A percentile compares a stretch with the other conserved stretches of the same genome.
phyloP scores from a whole-genome alignment of 1,140 invertebrate genomes.

The Trichoplusia ni region DNA sequence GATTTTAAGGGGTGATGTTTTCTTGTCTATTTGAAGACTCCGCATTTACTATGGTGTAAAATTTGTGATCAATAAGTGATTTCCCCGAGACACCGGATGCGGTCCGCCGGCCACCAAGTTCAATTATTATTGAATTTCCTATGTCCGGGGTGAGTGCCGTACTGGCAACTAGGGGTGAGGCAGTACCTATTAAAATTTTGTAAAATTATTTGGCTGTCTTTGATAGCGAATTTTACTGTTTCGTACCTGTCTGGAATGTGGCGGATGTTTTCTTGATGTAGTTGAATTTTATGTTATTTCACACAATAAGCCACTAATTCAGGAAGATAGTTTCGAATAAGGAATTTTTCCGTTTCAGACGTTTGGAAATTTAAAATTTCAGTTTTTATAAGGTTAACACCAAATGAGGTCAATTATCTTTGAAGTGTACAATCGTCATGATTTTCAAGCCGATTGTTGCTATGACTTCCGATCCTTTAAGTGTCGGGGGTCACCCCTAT shows the following conservation, averaged over 20 bases:
- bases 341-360: no score
- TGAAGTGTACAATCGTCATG: slow-evolving; percentile 24
- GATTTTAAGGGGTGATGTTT: no score
- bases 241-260: no score
- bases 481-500: slow-evolving; percentile 14
- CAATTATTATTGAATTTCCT: slow-evolving; percentile 77
- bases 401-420: slow-evolving; percentile 10
- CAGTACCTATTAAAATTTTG: slow-evolving; percentile 42
- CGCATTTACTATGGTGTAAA: slow-evolving; percentile 36
- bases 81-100: slow-evolving; percentile 74
- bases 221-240: background rate
- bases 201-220: slow-evolving; percentile 10
- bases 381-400: background rate
- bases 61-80: slow-evolving; percentile 72
- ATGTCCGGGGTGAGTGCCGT: slow-evolving; percentile 46
- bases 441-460: slow-evolving; percentile 19
- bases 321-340: no score
- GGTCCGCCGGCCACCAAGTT: slow-evolving; percentile 67
- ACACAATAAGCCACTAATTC: no score
- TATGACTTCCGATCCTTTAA: slow-evolving; percentile 33
- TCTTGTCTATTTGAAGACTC: background rate
- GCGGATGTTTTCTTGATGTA: no score
- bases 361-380: no score
- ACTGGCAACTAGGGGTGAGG: slow-evolving; percentile 36
- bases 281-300: no score